Conservation (phyloP, 2,113 vertebrate species). For the Steatornis caripensis region DNA sequence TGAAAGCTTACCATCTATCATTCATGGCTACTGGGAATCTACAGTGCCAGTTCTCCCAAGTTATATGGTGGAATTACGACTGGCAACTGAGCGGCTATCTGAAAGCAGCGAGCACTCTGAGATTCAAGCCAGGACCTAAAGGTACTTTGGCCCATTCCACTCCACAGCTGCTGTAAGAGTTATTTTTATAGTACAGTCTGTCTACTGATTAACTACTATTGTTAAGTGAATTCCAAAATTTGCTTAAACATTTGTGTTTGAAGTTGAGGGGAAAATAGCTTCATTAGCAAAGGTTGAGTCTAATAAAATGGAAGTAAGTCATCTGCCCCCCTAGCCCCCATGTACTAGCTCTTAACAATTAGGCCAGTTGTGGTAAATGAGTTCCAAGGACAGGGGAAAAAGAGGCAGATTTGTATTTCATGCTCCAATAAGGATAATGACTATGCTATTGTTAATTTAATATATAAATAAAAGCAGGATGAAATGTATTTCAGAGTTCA, state of each 20-base stretch:
- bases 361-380: slow-evolving; percentile 31
- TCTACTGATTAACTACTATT: slow-evolving; percentile 46
- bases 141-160: slow-evolving; percentile 37
- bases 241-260: slow-evolving; percentile 44
- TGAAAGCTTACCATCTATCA: neutral
- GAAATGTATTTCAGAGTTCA: neutral
- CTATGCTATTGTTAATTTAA: slow-evolving; percentile 28
- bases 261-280: slow-evolving; percentile 44
- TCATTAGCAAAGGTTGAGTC: slow-evolving; percentile 20
- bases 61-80: neutral
- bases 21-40: neutral
- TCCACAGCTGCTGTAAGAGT: slow-evolving; percentile 29
- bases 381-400: slow-evolving; percentile 26
- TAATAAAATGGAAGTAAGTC: slow-evolving; percentile 51
- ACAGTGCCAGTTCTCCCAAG: slow-evolving; percentile 2
- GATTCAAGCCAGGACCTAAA: slow-evolving; percentile 37
- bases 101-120: slow-evolving; percentile 5
- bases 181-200: slow-evolving; percentile 42
- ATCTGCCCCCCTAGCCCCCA: neutral
- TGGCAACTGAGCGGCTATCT: neutral
- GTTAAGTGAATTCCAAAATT: slow-evolving; percentile 55
- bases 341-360: slow-evolving; percentile 13
- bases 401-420: slow-evolving; percentile 54
- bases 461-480: slow-evolving; percentile 47
- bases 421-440: slow-evolving; percentile 47